Base-by-base conservation (phyloP, 2,113 vertebrate species). In the Mus pahari region DNA sequence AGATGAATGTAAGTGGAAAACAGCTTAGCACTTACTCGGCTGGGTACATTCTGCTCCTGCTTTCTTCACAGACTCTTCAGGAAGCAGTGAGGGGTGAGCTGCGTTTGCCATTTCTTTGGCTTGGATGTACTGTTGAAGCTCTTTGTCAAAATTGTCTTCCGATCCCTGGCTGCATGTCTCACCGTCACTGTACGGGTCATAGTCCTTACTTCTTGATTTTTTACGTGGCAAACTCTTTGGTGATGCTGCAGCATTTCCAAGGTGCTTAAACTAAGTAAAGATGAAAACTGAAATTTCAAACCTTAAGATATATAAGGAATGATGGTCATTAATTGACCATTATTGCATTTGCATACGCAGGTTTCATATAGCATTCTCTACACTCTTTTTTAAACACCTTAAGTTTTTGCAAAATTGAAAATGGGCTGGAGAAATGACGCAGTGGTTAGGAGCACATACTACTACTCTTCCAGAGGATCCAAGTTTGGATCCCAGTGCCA, bases 181-280 rank as follows among this genome's bases (percentile, higher is more conserved):
- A 48, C 79, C 42, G 71, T 98, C 97, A 78, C 83, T 97, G 16
- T 95, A 96, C 0, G 58, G 45, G 28, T 97, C 96, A 82, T 98
- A 97, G 87, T 98, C 97, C 75, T 93, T 97, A 92, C 96, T 98
- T 95, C 97, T 97, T 88, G 97, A 98, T 93, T 98, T 97, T 92
- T 45, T 91, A 42, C 0, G 70, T 0, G 8, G 92, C n/a, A 89
- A 91, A 91, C 13, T 95, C 73, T 96, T 96, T 1, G 36, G 68
- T 75, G 82, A 70, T 36, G 70, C 0, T 81, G 88, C 3, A 82
- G 94, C 58, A 26, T 86, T 97, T 86, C 97, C 77, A 14, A 81
- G 96, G 89, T 89, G 92, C 55, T 71, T 93, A 84, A 86, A 86
- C 97, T 97, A 96, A 87, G 66, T 50, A 73, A 92, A 96, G 93